A percentile compares a stretch with the other conserved stretches of the same genome.
Conservation (phyloP, 2,797 vertebrate species). For the Anabas testudineus region DNA sequence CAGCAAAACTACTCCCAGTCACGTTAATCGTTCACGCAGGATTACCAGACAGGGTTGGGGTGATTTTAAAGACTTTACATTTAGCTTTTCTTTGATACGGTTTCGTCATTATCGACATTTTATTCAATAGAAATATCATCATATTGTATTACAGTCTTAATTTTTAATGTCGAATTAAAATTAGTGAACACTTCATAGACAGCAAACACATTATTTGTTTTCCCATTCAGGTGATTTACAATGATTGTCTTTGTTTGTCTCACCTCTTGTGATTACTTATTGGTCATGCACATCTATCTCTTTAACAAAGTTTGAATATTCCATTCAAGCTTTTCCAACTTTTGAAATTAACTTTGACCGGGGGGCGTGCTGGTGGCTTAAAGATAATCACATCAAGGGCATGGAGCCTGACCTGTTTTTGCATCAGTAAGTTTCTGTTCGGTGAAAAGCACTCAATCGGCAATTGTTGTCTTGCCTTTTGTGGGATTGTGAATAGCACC, state of each 20-base stretch:
- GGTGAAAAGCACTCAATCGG: constrained; percentile 75
- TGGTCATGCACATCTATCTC: constrained; percentile 51
- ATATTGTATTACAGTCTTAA: constrained; percentile 2
- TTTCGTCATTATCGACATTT: constrained; percentile 3
- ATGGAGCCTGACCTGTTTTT: constrained; percentile 78
- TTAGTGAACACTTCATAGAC: background rate
- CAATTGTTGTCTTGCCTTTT: constrained; percentile 83
- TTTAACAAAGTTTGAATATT: constrained; percentile 82
- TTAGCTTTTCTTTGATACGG: background rate
- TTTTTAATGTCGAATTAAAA: constrained; percentile 16
- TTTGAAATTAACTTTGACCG: constrained; percentile 84
- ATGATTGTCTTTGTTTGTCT: constrained; percentile 51
- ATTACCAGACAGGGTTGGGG: constrained; percentile 2
- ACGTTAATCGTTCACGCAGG: background rate
- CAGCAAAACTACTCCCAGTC: background rate
- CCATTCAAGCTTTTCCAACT: constrained; percentile 71
- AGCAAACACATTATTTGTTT: constrained; percentile 39
- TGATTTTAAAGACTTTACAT: constrained; percentile 13
- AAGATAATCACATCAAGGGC: constrained; percentile 83
- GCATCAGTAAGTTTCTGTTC: constrained; percentile 78
- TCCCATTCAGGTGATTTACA: constrained; percentile 37
- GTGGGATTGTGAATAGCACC: constrained; percentile 82
- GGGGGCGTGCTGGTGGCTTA: constrained; percentile 70
- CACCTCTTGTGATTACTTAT: constrained; percentile 58
- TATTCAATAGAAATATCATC: background rate